Evolutionary conservation across 2,797 vertebrate species (phyloP).

Genomic region (Zenarchopterus dispar): DNA sequence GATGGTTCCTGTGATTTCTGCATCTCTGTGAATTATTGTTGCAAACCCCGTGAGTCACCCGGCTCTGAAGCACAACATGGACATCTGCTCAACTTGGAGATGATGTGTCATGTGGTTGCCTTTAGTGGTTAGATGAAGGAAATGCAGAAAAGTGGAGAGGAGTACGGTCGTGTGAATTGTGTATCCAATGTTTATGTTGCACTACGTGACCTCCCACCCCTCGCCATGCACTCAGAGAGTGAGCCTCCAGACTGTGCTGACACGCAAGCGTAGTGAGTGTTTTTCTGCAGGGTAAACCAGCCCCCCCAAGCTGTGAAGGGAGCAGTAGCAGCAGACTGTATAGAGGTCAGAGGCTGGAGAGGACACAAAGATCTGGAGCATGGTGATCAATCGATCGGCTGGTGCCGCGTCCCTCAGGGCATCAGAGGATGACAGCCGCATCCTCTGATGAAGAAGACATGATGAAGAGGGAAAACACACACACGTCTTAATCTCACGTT

Average conservation of each 20-base stretch:
- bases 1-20: constrained; percentile 50
- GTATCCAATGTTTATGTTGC: constrained; percentile 6
- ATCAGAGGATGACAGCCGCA: constrained; percentile 46
- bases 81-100: constrained; percentile 43
- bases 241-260: constrained; percentile 36
- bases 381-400: constrained; percentile 56
- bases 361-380: constrained; percentile 43
- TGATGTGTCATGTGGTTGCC: constrained; percentile 21
- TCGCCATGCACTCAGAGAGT: not conserved
- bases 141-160: constrained; percentile 24
- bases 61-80: constrained; percentile 25
- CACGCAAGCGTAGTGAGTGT: constrained; percentile 36
- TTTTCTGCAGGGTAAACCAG: constrained; percentile 36
- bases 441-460: too few relatives aligned
- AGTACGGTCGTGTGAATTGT: constrained; percentile 22
- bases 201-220: constrained; percentile 13
- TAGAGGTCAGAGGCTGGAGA: constrained; percentile 57
- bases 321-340: constrained; percentile 46
- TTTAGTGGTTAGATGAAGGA: constrained; percentile 38
- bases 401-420: constrained; percentile 35
- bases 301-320: constrained; percentile 29
- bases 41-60: constrained; percentile 40
- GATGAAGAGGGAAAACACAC: constrained; percentile 35
- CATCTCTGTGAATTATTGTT: constrained; percentile 43
- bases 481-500: constrained; percentile 14